Percentiles rank a stretch among this genome's conserved stretches.
phyloP scores from a whole-genome alignment of 2,888 invertebrate species.

The Cantharis lateralis region DNA sequence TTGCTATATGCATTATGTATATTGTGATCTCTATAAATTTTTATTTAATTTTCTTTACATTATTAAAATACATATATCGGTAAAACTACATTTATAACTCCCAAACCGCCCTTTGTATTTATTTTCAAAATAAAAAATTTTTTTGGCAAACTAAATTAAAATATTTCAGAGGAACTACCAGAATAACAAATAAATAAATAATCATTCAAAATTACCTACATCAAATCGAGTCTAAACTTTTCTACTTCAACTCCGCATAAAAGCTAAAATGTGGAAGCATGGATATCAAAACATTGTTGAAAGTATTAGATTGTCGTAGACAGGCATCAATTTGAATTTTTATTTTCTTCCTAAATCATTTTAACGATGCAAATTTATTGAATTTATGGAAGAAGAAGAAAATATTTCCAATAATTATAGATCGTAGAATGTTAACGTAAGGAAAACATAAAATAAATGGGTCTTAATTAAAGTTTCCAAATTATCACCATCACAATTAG shows the following conservation, averaged over 20 bases:
- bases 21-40: conserved; percentile 33
- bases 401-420: no score
- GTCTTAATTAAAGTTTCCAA: neutral
- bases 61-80: neutral
- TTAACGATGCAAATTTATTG: neutral
- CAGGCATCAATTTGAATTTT: neutral
- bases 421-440: neutral
- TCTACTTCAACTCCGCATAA: neutral
- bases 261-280: neutral
- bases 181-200: neutral
- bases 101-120: neutral
- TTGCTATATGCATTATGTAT: conserved; percentile 48
- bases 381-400: no score
- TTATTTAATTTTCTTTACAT: neutral
- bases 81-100: neutral
- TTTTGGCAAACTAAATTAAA: no score
- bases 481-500: neutral
- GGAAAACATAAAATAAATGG: neutral
- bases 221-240: neutral
- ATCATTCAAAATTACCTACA: neutral
- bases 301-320: neutral
- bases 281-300: neutral
- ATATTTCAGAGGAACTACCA: neutral
- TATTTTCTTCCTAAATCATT: neutral
- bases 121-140: neutral